Evolutionary conservation across 1,140 invertebrate genomes (phyloP).

Genomic region (Plodia interpunctella): DNA sequence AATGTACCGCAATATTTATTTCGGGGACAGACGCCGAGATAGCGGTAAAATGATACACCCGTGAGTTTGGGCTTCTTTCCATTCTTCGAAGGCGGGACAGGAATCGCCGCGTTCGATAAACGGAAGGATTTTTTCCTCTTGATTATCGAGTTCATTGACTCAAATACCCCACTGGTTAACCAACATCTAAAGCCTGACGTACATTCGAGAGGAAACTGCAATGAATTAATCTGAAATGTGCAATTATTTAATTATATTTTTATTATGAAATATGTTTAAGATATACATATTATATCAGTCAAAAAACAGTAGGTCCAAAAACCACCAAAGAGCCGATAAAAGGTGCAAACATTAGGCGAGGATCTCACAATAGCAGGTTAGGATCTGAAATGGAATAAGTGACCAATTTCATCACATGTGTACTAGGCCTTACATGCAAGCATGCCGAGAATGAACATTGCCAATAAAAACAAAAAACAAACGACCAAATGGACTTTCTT

Average conservation of each 20-base stretch:
- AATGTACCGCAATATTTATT: slow-evolving; percentile 45
- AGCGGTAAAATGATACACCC: slow-evolving; percentile 44
- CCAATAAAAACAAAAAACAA: slow-evolving; percentile 22
- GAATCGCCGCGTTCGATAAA: slow-evolving; percentile 50
- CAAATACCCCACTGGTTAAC: not conserved
- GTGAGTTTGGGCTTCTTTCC: slow-evolving; percentile 35
- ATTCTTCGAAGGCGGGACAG: slow-evolving; percentile 57
- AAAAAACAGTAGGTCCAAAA: too few relatives aligned
- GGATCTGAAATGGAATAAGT: not conserved
- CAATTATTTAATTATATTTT: not conserved
- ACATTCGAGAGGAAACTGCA: not conserved
- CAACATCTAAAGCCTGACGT: slow-evolving; percentile 3
- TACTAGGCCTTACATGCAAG: slow-evolving; percentile 15
- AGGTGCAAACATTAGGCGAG: too few relatives aligned
- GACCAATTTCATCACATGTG: not conserved
- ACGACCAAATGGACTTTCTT: slow-evolving; percentile 9
- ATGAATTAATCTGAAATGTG: too few relatives aligned
- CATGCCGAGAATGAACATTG: slow-evolving; percentile 8
- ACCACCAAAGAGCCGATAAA: too few relatives aligned
- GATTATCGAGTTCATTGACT: slow-evolving; percentile 44
- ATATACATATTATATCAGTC: too few relatives aligned
- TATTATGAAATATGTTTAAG: too few relatives aligned
- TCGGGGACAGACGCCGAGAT: slow-evolving; percentile 43
- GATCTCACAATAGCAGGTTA: too few relatives aligned
- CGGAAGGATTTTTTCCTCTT: slow-evolving; percentile 45